Evolutionary conservation across 2,888 invertebrate species (phyloP).

Genomic region (Dryadula phaetusa): DNA sequence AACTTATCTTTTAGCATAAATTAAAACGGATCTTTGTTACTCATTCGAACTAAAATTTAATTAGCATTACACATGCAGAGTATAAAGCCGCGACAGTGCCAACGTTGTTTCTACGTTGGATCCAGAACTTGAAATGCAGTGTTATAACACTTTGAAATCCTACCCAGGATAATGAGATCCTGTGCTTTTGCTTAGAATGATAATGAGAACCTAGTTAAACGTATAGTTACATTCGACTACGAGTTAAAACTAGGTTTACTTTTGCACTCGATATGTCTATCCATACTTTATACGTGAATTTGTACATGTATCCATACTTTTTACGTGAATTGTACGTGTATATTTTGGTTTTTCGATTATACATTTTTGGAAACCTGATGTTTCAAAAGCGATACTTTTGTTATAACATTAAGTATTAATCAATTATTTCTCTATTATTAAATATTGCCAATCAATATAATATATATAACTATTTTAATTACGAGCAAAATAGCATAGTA

Average conservation of each 20-base stretch:
- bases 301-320: background rate
- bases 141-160: slow-evolving; percentile 56
- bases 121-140: slow-evolving; percentile 67
- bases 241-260: slow-evolving; percentile 6
- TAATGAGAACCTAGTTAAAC: slow-evolving; percentile 28
- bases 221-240: too few species aligned
- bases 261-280: background rate
- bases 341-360: too few species aligned
- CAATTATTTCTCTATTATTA: too few species aligned
- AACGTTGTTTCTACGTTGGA: slow-evolving; percentile 73
- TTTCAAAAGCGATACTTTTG: too few species aligned
- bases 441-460: too few species aligned
- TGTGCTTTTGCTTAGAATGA: slow-evolving; percentile 34
- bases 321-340: too few species aligned
- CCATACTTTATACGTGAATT: background rate
- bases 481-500: too few species aligned
- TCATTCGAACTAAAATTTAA: slow-evolving; percentile 15
- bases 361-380: too few species aligned
- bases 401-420: too few species aligned
- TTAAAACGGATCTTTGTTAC: background rate
- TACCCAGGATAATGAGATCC: slow-evolving; percentile 35
- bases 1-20: background rate
- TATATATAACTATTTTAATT: too few species aligned
- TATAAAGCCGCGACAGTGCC: slow-evolving; percentile 63
- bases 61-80: slow-evolving; percentile 48